These are phyloP conservation scores for Melieria omissa DNA, from an alignment of 2,888 invertebrate species.

Conservation along the genomic window DNA sequence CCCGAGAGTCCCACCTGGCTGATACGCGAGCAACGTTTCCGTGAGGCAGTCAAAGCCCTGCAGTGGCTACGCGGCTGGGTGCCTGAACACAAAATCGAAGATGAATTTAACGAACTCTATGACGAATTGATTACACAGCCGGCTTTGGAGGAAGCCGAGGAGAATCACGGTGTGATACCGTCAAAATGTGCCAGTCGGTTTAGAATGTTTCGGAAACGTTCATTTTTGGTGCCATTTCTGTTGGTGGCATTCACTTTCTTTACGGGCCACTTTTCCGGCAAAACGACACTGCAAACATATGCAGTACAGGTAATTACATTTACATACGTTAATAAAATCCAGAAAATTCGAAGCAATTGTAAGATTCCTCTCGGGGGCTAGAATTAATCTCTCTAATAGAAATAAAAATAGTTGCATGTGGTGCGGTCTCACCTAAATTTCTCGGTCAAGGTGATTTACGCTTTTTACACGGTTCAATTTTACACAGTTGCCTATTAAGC, in stretches of 20 bases:
- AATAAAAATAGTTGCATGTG: too few species aligned
- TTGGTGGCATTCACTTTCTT: constrained; percentile 77
- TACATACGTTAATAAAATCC: neutral
- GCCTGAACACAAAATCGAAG: constrained; percentile 71
- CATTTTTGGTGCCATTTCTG: constrained; percentile 76
- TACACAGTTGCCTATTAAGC: too few species aligned
- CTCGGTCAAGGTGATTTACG: too few species aligned
- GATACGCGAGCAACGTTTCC: constrained; percentile 73
- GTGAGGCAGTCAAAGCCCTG: constrained; percentile 76
- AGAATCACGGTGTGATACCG: constrained; percentile 44
- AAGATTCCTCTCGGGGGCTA: too few species aligned
- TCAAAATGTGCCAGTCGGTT: constrained; percentile 53
- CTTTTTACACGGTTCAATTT: too few species aligned
- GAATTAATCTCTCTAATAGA: too few species aligned
- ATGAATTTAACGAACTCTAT: constrained; percentile 63
- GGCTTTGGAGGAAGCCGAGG: constrained; percentile 53
- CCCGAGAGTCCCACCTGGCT: constrained; percentile 88
- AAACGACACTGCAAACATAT: constrained; percentile 78
- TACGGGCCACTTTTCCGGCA: constrained; percentile 80
- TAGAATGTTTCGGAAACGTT: constrained; percentile 69
- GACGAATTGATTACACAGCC: constrained; percentile 61
- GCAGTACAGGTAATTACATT: constrained; percentile 70
- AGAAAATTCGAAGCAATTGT: too few species aligned
- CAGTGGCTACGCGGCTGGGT: constrained; percentile 87
- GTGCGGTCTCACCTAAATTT: too few species aligned